Evolutionary conservation across 2,113 vertebrate species (phyloP).

Genomic region (Delphinapterus leucas): DNA sequence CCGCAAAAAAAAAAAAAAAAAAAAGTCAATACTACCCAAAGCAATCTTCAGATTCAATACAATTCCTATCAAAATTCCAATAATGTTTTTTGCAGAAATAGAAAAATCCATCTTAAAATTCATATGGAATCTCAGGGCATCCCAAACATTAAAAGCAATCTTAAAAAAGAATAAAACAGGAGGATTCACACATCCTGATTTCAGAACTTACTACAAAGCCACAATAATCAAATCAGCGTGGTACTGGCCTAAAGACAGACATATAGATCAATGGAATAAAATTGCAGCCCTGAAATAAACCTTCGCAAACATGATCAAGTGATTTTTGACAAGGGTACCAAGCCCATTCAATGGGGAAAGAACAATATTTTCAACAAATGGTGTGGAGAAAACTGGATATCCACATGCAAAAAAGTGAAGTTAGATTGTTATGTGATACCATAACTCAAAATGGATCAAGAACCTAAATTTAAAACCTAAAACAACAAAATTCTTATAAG

Average conservation of each 20-base stretch:
- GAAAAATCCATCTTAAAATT: not conserved
- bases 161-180: not conserved
- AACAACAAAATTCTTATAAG: not conserved
- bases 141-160: not conserved
- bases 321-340: not conserved
- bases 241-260: not conserved
- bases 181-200: not conserved
- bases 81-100: not conserved
- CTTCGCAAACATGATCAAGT: not conserved
- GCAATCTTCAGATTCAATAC: not conserved
- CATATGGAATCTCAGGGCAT: too few relatives aligned
- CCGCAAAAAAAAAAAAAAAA: too few relatives aligned
- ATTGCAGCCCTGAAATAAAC: not conserved
- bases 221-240: not conserved
- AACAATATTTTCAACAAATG: not conserved
- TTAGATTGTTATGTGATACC: too few relatives aligned
- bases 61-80: not conserved
- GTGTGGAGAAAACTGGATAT: not conserved
- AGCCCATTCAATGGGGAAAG: not conserved
- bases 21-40: not conserved
- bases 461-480: not conserved
- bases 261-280: not conserved
- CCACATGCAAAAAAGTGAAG: not conserved
- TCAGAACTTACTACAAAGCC: not conserved
- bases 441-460: not conserved